A percentile compares a stretch with the other conserved stretches of the same genome.
phyloP scores from a whole-genome alignment of 2,888 invertebrate genomes.

The Vandiemenella viatica region DNA sequence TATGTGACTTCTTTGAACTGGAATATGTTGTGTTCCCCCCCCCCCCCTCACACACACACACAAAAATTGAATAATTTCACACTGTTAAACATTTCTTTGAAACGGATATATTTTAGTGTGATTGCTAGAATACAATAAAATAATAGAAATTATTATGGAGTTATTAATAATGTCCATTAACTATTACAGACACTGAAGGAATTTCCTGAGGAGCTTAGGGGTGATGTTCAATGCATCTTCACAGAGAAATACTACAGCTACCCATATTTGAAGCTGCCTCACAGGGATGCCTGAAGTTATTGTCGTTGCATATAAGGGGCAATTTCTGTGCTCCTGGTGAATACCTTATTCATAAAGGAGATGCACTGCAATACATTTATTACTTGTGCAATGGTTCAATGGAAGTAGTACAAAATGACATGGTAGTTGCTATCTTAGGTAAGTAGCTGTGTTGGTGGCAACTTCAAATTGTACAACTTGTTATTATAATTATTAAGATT shows the following conservation, averaged over 20 bases:
- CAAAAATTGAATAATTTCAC: too few relatives aligned
- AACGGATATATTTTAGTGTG: too few relatives aligned
- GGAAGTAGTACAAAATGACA: conserved; percentile 91
- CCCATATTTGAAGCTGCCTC: conserved; percentile 91
- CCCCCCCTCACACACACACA: too few relatives aligned
- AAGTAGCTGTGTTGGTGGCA: conserved; percentile 25
- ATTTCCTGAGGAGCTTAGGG: conserved; percentile 88
- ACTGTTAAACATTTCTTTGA: too few relatives aligned
- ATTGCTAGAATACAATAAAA: too few relatives aligned
- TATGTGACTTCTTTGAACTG: too few relatives aligned
- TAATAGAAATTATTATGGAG: too few relatives aligned
- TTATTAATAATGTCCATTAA: too few relatives aligned
- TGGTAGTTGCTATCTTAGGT: conserved; percentile 96
- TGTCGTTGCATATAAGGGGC: conserved; percentile 81
- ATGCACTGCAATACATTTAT: conserved; percentile 84
- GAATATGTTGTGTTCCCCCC: too few relatives aligned
- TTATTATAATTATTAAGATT: too few relatives aligned
- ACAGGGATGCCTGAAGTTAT: conserved; percentile 82
- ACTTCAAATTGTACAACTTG: neutral
- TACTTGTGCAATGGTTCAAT: conserved; percentile 93
- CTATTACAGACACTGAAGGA: conserved; percentile 74
- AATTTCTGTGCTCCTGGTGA: conserved; percentile 96
- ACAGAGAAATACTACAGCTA: conserved; percentile 82
- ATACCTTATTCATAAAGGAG: conserved; percentile 85
- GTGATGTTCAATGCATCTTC: conserved; percentile 91